phyloP scores from a whole-genome alignment of 2,888 invertebrate genomes.

The Macrosiphum euphorbiae region DNA sequence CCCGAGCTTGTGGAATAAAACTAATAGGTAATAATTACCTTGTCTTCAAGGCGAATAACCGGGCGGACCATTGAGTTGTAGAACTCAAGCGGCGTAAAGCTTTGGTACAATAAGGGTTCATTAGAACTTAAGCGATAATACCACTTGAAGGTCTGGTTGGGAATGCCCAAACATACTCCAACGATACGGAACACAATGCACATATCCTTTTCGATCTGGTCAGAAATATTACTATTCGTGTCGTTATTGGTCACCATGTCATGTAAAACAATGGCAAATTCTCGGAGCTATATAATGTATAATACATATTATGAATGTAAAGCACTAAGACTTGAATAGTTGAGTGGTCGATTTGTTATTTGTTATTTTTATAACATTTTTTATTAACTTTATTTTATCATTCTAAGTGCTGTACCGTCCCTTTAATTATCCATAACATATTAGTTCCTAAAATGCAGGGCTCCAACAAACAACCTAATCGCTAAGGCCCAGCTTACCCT shows the following conservation, averaged over 20 bases:
- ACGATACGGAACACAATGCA: slow-evolving; percentile 83
- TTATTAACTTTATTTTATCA: background rate
- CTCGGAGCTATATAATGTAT: slow-evolving; percentile 78
- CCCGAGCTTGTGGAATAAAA: background rate
- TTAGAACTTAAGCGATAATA: slow-evolving; percentile 86
- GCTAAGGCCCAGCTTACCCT: background rate
- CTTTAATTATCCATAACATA: background rate
- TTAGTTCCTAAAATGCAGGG: background rate
- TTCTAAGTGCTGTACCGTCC: background rate
- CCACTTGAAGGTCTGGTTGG: slow-evolving; percentile 84
- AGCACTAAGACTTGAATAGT: background rate
- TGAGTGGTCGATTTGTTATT: background rate
- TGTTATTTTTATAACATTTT: background rate
- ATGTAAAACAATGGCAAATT: slow-evolving; percentile 82
- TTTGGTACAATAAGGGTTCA: slow-evolving; percentile 79
- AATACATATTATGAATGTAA: background rate
- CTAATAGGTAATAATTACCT: slow-evolving; percentile 73
- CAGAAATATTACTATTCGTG: slow-evolving; percentile 77
- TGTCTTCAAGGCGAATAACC: slow-evolving; percentile 84
- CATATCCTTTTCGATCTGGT: slow-evolving; percentile 79
- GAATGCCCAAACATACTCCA: slow-evolving; percentile 87
- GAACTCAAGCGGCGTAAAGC: slow-evolving; percentile 83
- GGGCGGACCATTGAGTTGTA: slow-evolving; percentile 84
- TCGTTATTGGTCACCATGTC: slow-evolving; percentile 76
- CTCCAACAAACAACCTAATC: background rate